These are phyloP conservation scores for Potorous gilbertii DNA, from an alignment of 2,797 vertebrate species.

Conservation along the genomic window DNA sequence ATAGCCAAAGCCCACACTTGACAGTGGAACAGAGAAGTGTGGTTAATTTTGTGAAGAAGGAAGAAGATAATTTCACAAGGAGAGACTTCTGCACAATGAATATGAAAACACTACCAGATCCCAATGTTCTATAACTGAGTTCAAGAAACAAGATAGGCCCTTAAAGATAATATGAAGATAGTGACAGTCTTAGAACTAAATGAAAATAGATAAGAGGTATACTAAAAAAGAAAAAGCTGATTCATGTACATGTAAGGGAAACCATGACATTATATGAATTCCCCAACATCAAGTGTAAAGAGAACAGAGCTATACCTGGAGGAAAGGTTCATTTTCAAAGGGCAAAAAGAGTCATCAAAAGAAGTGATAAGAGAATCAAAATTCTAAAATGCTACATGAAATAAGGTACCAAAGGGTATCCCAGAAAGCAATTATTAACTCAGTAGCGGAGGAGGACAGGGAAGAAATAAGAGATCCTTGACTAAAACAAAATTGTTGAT, in stretches of 20 bases:
- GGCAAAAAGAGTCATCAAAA: neutral
- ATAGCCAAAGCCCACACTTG: neutral
- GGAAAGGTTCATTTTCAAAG: slow-evolving; percentile 24
- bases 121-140: neutral
- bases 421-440: neutral
- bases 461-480: slow-evolving; percentile 22
- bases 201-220: slow-evolving; percentile 3
- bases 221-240: slow-evolving; percentile 8
- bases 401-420: neutral
- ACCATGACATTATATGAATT: slow-evolving; percentile 11
- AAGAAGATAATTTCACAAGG: neutral
- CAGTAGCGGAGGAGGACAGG: neutral
- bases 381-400: slow-evolving; percentile 2
- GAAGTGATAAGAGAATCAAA: slow-evolving; percentile 8
- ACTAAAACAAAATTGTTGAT: slow-evolving; percentile 23
- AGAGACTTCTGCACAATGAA: neutral
- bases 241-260: slow-evolving; percentile 33
- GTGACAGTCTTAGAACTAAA: neutral
- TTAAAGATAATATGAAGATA: slow-evolving; percentile 29
- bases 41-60: neutral
- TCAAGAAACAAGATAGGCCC: slow-evolving; percentile 10
- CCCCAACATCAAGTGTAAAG: slow-evolving; percentile 1
- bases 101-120: neutral
- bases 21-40: neutral
- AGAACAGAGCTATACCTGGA: neutral